Base-by-base conservation (phyloP, 2,113 vertebrate genomes). In the Micronisus gabar region DNA sequence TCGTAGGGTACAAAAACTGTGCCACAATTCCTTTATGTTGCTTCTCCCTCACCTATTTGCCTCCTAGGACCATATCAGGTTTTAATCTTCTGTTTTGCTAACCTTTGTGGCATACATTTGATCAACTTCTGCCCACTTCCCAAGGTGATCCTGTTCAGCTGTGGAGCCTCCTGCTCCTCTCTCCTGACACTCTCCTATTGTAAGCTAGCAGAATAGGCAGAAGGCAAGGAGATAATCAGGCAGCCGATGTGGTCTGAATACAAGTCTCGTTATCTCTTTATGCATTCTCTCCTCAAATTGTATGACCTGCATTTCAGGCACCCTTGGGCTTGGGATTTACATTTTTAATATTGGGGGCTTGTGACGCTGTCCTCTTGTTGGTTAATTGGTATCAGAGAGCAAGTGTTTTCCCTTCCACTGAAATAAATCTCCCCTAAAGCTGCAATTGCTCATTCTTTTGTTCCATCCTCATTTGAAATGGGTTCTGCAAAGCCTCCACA, bases 361-460 rank as follows among this genome's bases (percentile, higher is more conserved):
- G 98, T 98, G 98, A 98, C 72, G 30, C 97, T 71, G 93, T 97
- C 97, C 97, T 97, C 97, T 97, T 96, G 96, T 98, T 97, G 96
- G 97, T 97, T 98, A 98, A 98, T 98, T 98, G 98, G 97, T 98
- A 98, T 98, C 98, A 97, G 97, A 97, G 97, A 98, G 97, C 97
- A 98, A 98, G 97, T 98, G 97, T 98, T 98, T 98, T 98, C 97
- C 98, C 97, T 98, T 97, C 97, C 96, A 94, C 97, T 95, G 96
- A 98, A 98, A 98, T 98, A 98, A 98, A 98, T 98, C 98, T 98
- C 96, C 97, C 96, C 96, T 98, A 98, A 98, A 98, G 97, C 98
- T 98, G 97, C 97, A 98, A 94, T 97, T 97, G 94, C 97, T 97
- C 95, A 97, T 96, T 97, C 98, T 98, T 98, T 98, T 98, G 98